Evolutionary conservation across 2,113 vertebrate species (phyloP), one percentile per base, ranked within the genome.

Genomic region (Girardinichthys multiradiatus): DNA sequence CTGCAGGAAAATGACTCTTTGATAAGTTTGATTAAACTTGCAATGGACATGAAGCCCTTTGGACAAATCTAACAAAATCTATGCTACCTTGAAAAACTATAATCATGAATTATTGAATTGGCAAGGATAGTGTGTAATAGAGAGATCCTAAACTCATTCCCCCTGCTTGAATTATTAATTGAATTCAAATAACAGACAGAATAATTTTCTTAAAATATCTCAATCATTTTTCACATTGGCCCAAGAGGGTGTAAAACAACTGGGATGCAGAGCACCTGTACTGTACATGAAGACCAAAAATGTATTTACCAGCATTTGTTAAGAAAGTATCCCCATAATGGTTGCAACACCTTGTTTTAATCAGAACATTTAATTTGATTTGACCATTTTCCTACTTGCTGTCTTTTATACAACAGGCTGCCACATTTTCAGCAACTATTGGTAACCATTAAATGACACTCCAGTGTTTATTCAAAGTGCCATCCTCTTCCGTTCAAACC

Each of bases 141-240:
- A 94, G 89, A 94, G 93, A 95, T 94, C 93, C 93, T 94, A 94
- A 94, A 94, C 88, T 92, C 94, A 95, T 95, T 94, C 93, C 78
- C 90, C 89, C 79, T 10, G 80, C 70, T 59, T 95, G 90, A 94
- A 95, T 94, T 93, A 94, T 95, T 94, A 77, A 95, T 86, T 83
- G 91, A 87, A 94, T 93, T 95, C 94, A 93, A 94, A 94, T 95
- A 95, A 94, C 93, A 95, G 92, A 94, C 93, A 89, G 93, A 92
- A 94, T 93, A 70, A 94, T 94, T 94, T 94, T 94, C 94, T 94
- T 95, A 93, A 95, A 95, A 95, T 95, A 95, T 90, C 94, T 94
- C 92, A 93, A 94, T 94, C 90, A 94, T 95, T 94, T 94, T 92
- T 94, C 94, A 94, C 84, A 65, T 64, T 62, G 51, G 57, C 72